Evolutionary conservation across 2,797 vertebrate genomes (phyloP).

Genomic region (Leptatherina wallacei): DNA sequence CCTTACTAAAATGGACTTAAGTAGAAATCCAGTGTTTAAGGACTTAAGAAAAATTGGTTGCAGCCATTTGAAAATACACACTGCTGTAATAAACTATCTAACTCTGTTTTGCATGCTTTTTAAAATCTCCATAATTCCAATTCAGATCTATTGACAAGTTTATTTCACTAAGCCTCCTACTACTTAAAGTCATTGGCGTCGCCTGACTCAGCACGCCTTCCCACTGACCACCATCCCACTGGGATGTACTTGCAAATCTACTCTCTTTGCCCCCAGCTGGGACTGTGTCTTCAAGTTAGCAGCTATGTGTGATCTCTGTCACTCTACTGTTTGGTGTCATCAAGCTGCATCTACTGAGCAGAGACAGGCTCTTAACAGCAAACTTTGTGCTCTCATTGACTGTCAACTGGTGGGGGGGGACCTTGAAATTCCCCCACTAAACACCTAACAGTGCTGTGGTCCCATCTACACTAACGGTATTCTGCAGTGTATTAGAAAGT

Average conservation of each 20-base stretch:
- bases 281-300: slow-evolving; percentile 32
- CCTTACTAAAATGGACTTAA: slow-evolving; percentile 10
- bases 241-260: slow-evolving; percentile 35
- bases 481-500: slow-evolving; percentile 70
- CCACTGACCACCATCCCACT: slow-evolving; percentile 16
- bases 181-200: slow-evolving; percentile 10
- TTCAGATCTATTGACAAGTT: neutral
- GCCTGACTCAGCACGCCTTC: slow-evolving; percentile 30
- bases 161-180: slow-evolving; percentile 8
- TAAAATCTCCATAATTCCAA: neutral
- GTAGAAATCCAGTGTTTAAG: slow-evolving; percentile 14
- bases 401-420: slow-evolving; percentile 20
- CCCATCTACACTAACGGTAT: slow-evolving; percentile 37
- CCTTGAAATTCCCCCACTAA: slow-evolving; percentile 35
- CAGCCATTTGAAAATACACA: neutral
- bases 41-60: neutral
- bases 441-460: slow-evolving; percentile 48
- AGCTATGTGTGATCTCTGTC: slow-evolving; percentile 36
- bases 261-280: slow-evolving; percentile 36
- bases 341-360: slow-evolving; percentile 28
- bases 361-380: slow-evolving; percentile 38
- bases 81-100: neutral
- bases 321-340: slow-evolving; percentile 34
- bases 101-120: neutral
- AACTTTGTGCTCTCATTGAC: slow-evolving; percentile 41